Evolutionary conservation across 2,888 invertebrate genomes (phyloP), one percentile per base, ranked within the genome.

Genomic region (Athrips mouffetella): DNA sequence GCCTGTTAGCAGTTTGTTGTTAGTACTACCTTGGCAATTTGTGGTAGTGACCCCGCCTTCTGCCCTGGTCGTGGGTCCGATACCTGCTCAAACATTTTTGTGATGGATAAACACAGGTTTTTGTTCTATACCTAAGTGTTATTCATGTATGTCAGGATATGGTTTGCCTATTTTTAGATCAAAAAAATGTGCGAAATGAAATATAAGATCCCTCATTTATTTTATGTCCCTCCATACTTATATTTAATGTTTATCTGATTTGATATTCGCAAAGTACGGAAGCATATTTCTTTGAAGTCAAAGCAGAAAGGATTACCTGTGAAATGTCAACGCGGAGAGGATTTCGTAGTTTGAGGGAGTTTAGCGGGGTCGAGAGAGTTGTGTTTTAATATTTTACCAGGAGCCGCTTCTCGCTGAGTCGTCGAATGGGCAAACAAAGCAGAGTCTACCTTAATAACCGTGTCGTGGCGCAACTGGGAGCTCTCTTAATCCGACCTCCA

Each of bases 391-490:
- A 82, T 83, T 84, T 82, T 75, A 47, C 31, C 21, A 80, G 74
- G 63, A 68, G 66, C 70, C 76, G 73, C 74, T 73, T 69, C 65
- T 70, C 69, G 70, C 70, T 70, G 79, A 76, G 74, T 74, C 67
- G 73, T 73, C 73, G 73, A 81, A 80, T 78, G 73, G 70, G 73
- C 78, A 81, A 83, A 81, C 81, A 85, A 77, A 80, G 72, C 73
- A 69, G 65, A 61, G 21, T 47, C 45, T 68, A 78, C 76, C 75
- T 76, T 83, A 81, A 82, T 82, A 83, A 79, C 79, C 70, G 71
- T 74, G 77, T 72, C 73, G 76, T 63, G 72, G 70, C 62, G 65
- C 65, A 65, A 70, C 67, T 66, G 69, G 70, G 78, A 83, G 77
- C 81, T 75, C 70, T 73, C 65, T 73, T 83, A 86, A 84, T 84